Evolutionary conservation across 2,797 vertebrate species (phyloP), one percentile per base, ranked within the genome.

Genomic region (Halcyon badia): DNA sequence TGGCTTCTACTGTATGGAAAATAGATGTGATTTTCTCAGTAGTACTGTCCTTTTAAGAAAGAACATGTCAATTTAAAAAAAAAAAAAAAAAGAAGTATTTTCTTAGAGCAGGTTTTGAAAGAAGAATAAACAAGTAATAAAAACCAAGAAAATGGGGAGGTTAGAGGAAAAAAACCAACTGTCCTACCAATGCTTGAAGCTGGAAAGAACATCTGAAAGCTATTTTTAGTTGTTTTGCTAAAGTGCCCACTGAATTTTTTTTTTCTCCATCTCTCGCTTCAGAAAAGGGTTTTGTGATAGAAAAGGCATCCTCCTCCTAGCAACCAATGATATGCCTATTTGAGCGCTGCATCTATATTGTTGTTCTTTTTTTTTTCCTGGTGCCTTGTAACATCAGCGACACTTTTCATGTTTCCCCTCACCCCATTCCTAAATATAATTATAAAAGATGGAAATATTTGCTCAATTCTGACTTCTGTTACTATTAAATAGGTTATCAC

Each of bases 191-290:
- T 44, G 31, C 46, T 81, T 69, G 61, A 69, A 70, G 60, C 42
- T 57, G 19, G 10, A 10, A 35, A 89, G 13, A 82, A 54, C 1
- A 58, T 37, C 72, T 69, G 24, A 54, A 86, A 76, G 11, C 7
- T 91, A 70, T 94, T 97, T 95, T 97, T 73, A 94, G 73, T 39
- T 81, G 57, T 85, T 97, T 95, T 94, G 48, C 68, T 87, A 46
- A 94, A 87, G 57, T 39, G 5, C 66, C 73, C 30, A 78, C 70
- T 93, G 75, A 72, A 70, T 92, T 65, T 54, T 75, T 83, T 92
- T 83, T 26, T 46, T 65, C n/a, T 94, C 30, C n/a, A 58, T 82
- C 69, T 93, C 20, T 85, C 31, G 37, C 41, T 86, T 85, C 73
- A 90, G 86, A 94, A 95, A 31, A 92, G 44, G 7, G 22, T 66